Evolutionary conservation across 2,797 vertebrate genomes (phyloP), one percentile per base, ranked within the genome.

Genomic region (Neosalanx taihuensis): DNA sequence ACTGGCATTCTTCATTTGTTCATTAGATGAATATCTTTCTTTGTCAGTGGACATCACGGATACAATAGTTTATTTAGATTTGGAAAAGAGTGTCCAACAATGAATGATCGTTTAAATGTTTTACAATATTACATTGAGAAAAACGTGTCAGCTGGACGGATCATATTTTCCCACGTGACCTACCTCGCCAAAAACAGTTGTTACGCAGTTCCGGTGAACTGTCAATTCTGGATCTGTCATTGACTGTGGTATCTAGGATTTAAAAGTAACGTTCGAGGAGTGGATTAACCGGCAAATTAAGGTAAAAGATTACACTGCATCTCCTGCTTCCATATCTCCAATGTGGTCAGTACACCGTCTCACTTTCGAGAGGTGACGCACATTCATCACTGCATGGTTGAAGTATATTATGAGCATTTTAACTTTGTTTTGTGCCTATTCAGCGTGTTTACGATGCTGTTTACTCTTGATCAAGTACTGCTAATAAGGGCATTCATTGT

Each of bases 181-280:
- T 51, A 6, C 7, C 15, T 23, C 46, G 26, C 57, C 63, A n/a
- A 66, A 60, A 59, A 23, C 23, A 61, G 26, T 1, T 0, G 18
- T 90, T 89, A 90, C 89, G 90, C 79, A 79, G 60, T 88, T 91
- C 89, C 89, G 87, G 85, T 72, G 66, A 84, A 74, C 76, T 86
- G 87, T 89, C 86, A 90, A 85, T 81, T 72, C 81, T 67, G 31
- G 17, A 2, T 73, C 10, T 71, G 76, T 77, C 72, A 72, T 75
- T 76, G 74, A 80, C 73, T 30, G 46, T 17, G 70, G 74, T 69
- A 70, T 74, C 71, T 73, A 62, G 75, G 85, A 83, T 77, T 75
- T 66, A 72, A 70, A 81, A 63, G 13, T 29, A 1, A 58, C 77
- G 7, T 3, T 63, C 66, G 13, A 35, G 6, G 61, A 73, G 31